phyloP scores from a whole-genome alignment of 1,140 invertebrate genomes.

The Latrodectus geometricus region DNA sequence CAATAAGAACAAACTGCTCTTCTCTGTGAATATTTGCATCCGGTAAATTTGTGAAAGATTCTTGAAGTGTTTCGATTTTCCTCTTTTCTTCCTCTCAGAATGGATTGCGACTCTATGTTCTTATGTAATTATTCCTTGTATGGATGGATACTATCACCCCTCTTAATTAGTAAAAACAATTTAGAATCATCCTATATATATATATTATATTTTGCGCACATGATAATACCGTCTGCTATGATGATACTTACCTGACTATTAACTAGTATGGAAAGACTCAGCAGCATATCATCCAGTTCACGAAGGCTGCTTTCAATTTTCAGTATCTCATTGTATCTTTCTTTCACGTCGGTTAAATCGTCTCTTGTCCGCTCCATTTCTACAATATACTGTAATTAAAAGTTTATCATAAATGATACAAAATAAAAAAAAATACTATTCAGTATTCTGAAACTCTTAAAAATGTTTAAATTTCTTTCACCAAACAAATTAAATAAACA shows the following conservation, averaged over 20 bases:
- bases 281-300: constrained; percentile 38
- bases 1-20: no score
- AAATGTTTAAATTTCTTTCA: neutral
- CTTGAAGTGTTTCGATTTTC: no score
- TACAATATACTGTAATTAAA: constrained; percentile 39
- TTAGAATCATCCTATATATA: no score
- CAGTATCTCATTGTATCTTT: constrained; percentile 30
- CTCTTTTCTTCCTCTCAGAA: no score
- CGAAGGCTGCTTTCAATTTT: constrained; percentile 43
- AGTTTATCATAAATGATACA: neutral
- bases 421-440: neutral
- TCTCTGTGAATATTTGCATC: no score
- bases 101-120: no score
- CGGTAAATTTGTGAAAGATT: no score
- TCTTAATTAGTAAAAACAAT: no score
- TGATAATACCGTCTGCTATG: neutral
- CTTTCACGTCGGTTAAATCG: constrained; percentile 43
- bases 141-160: no score
- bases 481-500: no score
- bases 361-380: constrained; percentile 47
- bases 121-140: no score
- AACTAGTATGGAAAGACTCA: constrained; percentile 45
- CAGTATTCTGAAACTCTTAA: neutral
- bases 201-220: neutral
- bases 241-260: constrained; percentile 27